These are phyloP conservation scores for Leuciscus waleckii DNA, from an alignment of 2,797 vertebrate genomes.

Conservation along the genomic window DNA sequence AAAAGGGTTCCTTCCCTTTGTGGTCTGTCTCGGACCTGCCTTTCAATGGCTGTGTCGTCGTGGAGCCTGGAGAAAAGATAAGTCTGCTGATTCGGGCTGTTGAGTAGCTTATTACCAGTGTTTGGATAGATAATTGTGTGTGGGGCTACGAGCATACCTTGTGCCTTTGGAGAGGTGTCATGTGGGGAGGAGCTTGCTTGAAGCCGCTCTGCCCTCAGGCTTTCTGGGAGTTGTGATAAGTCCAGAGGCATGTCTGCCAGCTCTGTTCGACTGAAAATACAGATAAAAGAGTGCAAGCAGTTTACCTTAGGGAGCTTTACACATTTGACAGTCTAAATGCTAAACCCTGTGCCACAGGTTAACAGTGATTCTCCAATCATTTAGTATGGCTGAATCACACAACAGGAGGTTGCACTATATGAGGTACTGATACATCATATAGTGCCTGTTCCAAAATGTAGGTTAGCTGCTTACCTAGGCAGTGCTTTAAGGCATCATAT, in stretches of 20 bases:
- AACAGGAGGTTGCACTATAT: not conserved
- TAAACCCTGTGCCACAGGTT: conserved; percentile 10
- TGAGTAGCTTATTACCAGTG: not conserved
- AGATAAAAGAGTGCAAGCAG: conserved; percentile 25
- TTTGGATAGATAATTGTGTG: conserved; percentile 1
- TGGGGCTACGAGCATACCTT: conserved; percentile 71
- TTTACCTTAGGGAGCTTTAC: conserved; percentile 25
- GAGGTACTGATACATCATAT: not conserved
- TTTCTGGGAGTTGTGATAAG: conserved; percentile 85
- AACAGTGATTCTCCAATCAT: conserved; percentile 22
- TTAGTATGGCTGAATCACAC: conserved; percentile 38
- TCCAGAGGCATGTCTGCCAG: conserved; percentile 84
- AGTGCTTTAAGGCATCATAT: not conserved
- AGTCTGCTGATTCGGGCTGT: not conserved
- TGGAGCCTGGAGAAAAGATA: conserved; percentile 66
- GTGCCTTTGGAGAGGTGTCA: conserved; percentile 73
- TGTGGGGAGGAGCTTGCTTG: conserved; percentile 70
- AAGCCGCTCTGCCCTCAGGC: conserved; percentile 72
- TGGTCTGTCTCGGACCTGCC: conserved; percentile 72
- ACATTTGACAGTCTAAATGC: conserved; percentile 26
- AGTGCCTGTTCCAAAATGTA: not conserved
- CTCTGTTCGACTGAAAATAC: conserved; percentile 80
- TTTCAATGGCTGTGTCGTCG: conserved; percentile 68
- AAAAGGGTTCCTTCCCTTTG: conserved; percentile 76
- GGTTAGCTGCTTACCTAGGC: not conserved